These are phyloP conservation scores for Larimichthys crocea DNA, from an alignment of 2,113 vertebrate genomes.

Conservation along the genomic window DNA sequence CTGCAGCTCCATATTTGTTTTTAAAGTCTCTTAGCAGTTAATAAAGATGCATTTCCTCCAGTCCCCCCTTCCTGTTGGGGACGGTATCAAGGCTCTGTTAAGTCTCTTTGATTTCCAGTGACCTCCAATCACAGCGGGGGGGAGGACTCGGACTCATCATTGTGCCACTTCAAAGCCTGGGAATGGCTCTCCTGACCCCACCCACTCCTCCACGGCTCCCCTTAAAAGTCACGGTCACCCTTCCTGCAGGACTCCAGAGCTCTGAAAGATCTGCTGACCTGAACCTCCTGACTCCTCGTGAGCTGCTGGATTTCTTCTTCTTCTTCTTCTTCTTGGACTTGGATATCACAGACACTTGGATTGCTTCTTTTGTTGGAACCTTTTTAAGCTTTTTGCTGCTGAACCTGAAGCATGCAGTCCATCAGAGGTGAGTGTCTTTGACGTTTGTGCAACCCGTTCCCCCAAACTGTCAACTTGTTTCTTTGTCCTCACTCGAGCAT, in stretches of 20 bases:
- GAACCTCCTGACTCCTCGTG: slow-evolving; percentile 20
- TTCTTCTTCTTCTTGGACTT: slow-evolving; percentile 4
- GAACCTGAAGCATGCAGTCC: slow-evolving; percentile 79
- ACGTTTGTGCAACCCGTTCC: too few relatives aligned
- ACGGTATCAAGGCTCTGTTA: slow-evolving; percentile 92
- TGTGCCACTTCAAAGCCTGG: slow-evolving; percentile 92
- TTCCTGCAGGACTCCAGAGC: slow-evolving; percentile 61
- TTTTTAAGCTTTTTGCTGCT: neutral
- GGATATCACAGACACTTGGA: slow-evolving; percentile 59
- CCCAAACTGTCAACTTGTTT: too few relatives aligned
- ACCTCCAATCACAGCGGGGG: slow-evolving; percentile 84
- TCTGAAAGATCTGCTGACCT: slow-evolving; percentile 54
- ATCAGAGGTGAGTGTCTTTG: slow-evolving; percentile 79
- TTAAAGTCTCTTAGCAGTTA: slow-evolving; percentile 89
- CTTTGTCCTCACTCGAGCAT: neutral
- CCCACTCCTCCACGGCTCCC: slow-evolving; percentile 79
- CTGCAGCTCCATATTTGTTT: slow-evolving; percentile 85
- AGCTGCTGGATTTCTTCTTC: slow-evolving; percentile 63
- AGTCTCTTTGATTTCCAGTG: slow-evolving; percentile 91
- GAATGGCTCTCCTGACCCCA: slow-evolving; percentile 84
- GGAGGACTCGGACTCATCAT: slow-evolving; percentile 84
- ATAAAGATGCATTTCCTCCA: slow-evolving; percentile 88
- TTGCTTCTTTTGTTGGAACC: slow-evolving; percentile 10
- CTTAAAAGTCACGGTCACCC: slow-evolving; percentile 85
- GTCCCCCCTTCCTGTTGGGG: slow-evolving; percentile 87